Conservation (phyloP, 23 tunicate species). For the Trididemnum nubilum region DNA sequence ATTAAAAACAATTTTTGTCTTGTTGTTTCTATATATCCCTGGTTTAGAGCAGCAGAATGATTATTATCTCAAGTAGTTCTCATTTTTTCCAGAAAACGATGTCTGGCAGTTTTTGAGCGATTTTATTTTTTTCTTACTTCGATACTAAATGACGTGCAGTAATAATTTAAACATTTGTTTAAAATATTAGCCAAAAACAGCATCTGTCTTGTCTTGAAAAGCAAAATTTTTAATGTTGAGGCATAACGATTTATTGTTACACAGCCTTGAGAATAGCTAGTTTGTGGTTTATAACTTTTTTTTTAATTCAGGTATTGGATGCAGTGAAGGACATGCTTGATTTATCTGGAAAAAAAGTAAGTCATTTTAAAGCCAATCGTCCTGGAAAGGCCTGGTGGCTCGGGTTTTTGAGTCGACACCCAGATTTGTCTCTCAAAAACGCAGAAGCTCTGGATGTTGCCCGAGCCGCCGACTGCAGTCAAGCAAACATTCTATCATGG, state of each 20-base stretch:
- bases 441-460: neutral
- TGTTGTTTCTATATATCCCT: too few species aligned
- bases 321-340: slow-evolving; percentile 11
- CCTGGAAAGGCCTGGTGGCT: slow-evolving; percentile 34
- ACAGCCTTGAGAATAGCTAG: neutral
- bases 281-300: neutral
- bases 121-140: too few species aligned
- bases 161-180: neutral
- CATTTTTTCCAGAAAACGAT: too few species aligned
- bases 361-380: neutral
- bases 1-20: too few species aligned
- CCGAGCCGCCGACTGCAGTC: neutral
- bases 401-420: neutral
- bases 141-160: too few species aligned
- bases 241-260: too few species aligned
- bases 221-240: too few species aligned
- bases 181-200: neutral
- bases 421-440: neutral
- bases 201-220: too few species aligned
- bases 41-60: too few species aligned
- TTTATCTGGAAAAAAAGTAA: neutral
- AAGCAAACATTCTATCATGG: neutral
- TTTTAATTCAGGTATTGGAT: neutral
- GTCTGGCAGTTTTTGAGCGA: too few species aligned
- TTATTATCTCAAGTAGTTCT: too few species aligned